Conservation (phyloP, 2,888 invertebrate species). For the Brachylomia viminalis region DNA sequence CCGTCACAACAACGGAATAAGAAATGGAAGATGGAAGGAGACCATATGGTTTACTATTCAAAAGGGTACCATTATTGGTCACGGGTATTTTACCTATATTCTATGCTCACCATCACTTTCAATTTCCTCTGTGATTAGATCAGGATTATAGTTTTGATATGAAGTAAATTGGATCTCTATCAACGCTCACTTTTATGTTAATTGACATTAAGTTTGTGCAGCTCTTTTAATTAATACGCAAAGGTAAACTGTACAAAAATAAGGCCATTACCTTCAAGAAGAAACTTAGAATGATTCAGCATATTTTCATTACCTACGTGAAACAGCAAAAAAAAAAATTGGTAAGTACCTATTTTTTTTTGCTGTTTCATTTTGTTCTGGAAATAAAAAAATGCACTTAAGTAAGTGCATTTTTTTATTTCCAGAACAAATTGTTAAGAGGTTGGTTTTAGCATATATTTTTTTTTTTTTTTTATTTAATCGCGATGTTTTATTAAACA, state of each 20-base stretch:
- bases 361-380: too few relatives aligned
- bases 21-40: neutral
- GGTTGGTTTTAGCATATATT: constrained; percentile 5
- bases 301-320: neutral
- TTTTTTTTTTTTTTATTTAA: too few relatives aligned
- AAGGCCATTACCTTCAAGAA: neutral
- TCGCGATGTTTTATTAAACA: constrained; percentile 3
- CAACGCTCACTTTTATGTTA: neutral
- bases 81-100: neutral
- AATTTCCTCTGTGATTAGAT: neutral
- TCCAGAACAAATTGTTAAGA: neutral
- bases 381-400: too few relatives aligned
- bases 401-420: neutral
- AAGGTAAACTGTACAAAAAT: neutral
- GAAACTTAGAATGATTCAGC: neutral
- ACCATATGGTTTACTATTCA: neutral
- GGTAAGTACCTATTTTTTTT: too few relatives aligned
- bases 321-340: neutral
- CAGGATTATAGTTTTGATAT: neutral
- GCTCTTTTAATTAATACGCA: neutral
- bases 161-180: neutral
- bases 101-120: neutral
- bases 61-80: neutral
- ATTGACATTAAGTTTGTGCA: neutral
- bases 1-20: neutral